These are phyloP conservation scores for Phasia obesa DNA, from an alignment of 2,888 invertebrate species.

Conservation along the genomic window DNA sequence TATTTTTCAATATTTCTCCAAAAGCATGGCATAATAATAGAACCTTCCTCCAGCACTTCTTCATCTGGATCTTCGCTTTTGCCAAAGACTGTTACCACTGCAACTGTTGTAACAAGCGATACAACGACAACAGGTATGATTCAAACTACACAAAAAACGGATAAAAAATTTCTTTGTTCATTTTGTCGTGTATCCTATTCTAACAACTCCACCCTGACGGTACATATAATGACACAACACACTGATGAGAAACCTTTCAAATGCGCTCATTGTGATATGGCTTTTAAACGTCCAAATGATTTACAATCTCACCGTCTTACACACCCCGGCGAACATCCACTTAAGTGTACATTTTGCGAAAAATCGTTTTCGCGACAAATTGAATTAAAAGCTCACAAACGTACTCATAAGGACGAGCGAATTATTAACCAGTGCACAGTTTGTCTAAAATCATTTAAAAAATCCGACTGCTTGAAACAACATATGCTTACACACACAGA, in stretches of 20 bases:
- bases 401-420: neutral
- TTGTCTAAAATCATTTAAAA: slow-evolving; percentile 2
- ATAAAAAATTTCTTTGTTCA: neutral
- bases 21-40: neutral
- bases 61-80: too few species aligned
- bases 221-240: neutral
- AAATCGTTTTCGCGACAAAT: neutral
- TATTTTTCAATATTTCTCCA: neutral
- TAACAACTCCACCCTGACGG: neutral
- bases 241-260: neutral
- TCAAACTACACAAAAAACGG: too few species aligned
- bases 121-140: too few species aligned
- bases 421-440: neutral
- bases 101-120: too few species aligned
- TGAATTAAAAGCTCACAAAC: neutral
- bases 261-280: neutral
- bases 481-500: slow-evolving; percentile 31
- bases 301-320: neutral
- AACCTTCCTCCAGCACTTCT: too few species aligned
- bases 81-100: too few species aligned
- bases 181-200: neutral
- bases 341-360: slow-evolving; percentile 9
- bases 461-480: neutral
- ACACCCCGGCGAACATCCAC: neutral
- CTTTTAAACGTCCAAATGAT: neutral